These are phyloP conservation scores for Nebria brevicollis DNA, from an alignment of 2,888 invertebrate genomes.

Conservation along the genomic window DNA sequence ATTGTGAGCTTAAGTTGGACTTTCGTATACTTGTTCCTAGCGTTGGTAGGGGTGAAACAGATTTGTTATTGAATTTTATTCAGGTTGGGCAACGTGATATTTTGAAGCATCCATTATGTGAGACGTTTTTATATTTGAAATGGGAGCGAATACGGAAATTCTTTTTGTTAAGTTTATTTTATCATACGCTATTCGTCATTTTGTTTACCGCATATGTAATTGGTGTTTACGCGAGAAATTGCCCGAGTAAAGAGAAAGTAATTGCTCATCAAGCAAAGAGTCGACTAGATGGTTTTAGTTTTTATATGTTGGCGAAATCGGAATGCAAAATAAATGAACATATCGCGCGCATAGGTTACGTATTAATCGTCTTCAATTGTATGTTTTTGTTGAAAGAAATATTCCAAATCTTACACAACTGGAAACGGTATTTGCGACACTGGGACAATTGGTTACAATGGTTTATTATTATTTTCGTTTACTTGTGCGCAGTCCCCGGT, in stretches of 20 bases:
- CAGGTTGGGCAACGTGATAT: conserved; percentile 84
- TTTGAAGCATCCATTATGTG: conserved; percentile 84
- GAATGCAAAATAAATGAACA: conserved; percentile 54
- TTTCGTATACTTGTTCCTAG: conserved; percentile 72
- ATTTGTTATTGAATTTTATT: conserved; percentile 75
- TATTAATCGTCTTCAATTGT: conserved; percentile 72
- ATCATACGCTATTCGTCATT: conserved; percentile 79
- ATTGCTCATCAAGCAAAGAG: conserved; percentile 9
- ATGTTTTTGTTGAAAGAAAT: conserved; percentile 78
- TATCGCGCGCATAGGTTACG: conserved; percentile 64
- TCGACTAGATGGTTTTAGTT: background rate
- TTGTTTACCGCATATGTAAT: conserved; percentile 79
- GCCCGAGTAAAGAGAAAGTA: conserved; percentile 53
- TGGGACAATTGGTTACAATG: conserved; percentile 90
- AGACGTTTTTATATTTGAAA: conserved; percentile 85
- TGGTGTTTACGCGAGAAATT: conserved; percentile 69
- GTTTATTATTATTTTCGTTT: conserved; percentile 78
- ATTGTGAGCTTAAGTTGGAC: conserved; percentile 82
- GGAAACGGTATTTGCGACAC: conserved; percentile 76
- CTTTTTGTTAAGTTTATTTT: conserved; percentile 80
- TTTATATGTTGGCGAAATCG: background rate
- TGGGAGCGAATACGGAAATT: conserved; percentile 86
- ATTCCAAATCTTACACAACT: conserved; percentile 79
- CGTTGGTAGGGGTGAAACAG: conserved; percentile 74
- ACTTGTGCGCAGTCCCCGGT: conserved; percentile 70